Percentiles rank a stretch among this genome's conserved stretches.
Evolutionary conservation across 2,797 vertebrate species (phyloP).

Genomic region (Peromyscus melanophrys): DNA sequence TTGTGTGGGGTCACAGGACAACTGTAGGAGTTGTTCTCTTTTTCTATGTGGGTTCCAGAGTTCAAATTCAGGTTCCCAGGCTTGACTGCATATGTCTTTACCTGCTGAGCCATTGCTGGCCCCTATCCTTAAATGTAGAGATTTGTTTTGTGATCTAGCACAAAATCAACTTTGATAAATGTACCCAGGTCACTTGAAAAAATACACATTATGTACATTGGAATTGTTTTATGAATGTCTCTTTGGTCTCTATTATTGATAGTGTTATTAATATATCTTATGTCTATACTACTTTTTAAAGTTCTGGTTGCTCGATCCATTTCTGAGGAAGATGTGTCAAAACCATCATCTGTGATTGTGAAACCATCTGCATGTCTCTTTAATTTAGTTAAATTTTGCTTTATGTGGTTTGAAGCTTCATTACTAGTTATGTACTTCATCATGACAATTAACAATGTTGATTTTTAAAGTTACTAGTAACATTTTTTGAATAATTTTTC

Average conservation of each 20-base stretch:
- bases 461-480: neutral
- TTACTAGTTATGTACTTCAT: neutral
- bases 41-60: neutral
- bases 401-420: neutral
- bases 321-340: neutral
- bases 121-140: neutral
- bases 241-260: too few species aligned
- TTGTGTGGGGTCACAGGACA: neutral
- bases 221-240: neutral
- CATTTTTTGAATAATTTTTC: neutral
- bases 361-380: too few species aligned
- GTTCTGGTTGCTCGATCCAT: neutral
- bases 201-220: neutral
- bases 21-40: neutral
- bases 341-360: neutral
- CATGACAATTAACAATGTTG: neutral
- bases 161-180: neutral
- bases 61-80: neutral
- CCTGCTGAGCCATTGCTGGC: neutral
- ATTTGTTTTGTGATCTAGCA: neutral
- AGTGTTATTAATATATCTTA: neutral
- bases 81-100: neutral
- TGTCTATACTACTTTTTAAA: neutral
- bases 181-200: neutral
- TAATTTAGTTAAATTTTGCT: neutral